Percentiles rank a stretch among this genome's conserved stretches.
These are phyloP conservation scores for Dasypus novemcinctus DNA, from an alignment of 2,113 vertebrate genomes.

Conservation along the genomic window DNA sequence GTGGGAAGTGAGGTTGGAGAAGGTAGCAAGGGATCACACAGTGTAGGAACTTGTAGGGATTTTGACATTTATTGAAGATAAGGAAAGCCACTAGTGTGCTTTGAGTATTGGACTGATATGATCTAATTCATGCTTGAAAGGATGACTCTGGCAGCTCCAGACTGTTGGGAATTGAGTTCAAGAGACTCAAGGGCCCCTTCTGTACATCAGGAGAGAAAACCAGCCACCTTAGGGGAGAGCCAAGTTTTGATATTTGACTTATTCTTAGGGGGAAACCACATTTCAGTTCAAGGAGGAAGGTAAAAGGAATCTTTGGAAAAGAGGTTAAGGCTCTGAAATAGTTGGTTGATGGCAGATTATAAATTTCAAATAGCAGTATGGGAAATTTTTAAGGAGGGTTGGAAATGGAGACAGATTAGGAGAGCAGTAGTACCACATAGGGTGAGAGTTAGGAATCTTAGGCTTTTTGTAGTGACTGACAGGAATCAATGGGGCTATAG, in stretches of 20 bases:
- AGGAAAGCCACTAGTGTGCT: background rate
- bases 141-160: background rate
- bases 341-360: background rate
- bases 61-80: background rate
- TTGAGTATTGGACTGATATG: background rate
- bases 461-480: background rate
- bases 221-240: background rate
- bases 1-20: background rate
- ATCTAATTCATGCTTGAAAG: background rate
- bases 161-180: background rate
- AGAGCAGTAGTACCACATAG: background rate
- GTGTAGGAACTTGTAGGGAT: background rate
- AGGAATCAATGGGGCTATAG: background rate
- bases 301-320: background rate
- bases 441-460: background rate
- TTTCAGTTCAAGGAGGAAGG: conserved; percentile 21
- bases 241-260: background rate
- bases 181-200: background rate
- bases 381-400: background rate
- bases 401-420: background rate
- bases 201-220: background rate
- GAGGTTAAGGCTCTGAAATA: background rate
- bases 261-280: background rate
- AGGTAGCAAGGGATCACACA: background rate
- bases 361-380: background rate